These are phyloP conservation scores for Caerostris darwini DNA, from an alignment of 1,140 invertebrate species.

Conservation along the genomic window DNA sequence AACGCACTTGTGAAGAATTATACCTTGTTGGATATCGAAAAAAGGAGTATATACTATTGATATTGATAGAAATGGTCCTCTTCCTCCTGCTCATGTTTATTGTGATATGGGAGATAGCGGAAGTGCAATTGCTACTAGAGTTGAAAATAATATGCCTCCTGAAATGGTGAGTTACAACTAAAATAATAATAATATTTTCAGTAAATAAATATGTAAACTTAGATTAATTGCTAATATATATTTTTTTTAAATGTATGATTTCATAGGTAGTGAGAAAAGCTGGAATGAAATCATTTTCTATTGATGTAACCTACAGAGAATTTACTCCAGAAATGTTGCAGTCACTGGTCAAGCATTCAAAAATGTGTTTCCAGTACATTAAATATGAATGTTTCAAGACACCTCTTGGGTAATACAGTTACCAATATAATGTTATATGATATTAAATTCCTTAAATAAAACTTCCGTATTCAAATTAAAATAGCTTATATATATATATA, in stretches of 20 bases:
- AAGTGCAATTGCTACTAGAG: conserved; percentile 91
- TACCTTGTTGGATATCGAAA: conserved; percentile 91
- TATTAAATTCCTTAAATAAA: too few species aligned
- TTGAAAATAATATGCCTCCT: conserved; percentile 94
- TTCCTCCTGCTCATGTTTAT: conserved; percentile 93
- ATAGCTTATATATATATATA: not conserved
- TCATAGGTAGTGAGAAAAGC: conserved; percentile 88
- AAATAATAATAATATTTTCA: not conserved
- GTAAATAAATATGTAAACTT: too few species aligned
- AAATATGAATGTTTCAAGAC: conserved; percentile 95
- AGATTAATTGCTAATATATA: too few species aligned
- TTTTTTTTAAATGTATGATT: not conserved
- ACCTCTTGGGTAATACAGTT: conserved; percentile 85
- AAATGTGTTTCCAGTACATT: conserved; percentile 93
- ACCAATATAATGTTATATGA: too few species aligned
- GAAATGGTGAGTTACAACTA: conserved; percentile 85
- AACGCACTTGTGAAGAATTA: conserved; percentile 95
- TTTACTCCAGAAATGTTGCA: conserved; percentile 94
- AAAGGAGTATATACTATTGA: conserved; percentile 94
- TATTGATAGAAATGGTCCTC: conserved; percentile 95
- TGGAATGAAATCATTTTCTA: conserved; percentile 89
- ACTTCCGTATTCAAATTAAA: too few species aligned
- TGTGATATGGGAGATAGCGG: conserved; percentile 92
- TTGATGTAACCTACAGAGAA: conserved; percentile 92
- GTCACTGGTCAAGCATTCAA: conserved; percentile 92